phyloP scores from a whole-genome alignment of 2,888 invertebrate species.

The Hirudinaria manillensis region DNA sequence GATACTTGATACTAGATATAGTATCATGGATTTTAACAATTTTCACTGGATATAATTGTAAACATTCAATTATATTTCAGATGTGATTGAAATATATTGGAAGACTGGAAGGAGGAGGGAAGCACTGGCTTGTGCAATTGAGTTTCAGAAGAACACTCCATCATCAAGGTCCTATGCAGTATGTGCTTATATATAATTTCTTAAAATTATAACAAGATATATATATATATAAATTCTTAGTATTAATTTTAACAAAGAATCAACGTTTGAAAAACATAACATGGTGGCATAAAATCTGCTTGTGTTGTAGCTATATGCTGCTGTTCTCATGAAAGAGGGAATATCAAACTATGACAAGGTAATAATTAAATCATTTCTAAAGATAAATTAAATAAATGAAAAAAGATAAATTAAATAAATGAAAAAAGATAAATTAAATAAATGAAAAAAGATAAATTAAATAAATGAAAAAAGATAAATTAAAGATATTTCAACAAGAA shows the following conservation, averaged over 20 bases:
- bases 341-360: constrained; percentile 37
- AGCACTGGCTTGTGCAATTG: constrained; percentile 67
- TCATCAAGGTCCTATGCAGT: constrained; percentile 70
- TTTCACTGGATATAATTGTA: no score
- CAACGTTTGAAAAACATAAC: background rate
- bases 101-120: constrained; percentile 66
- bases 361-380: no score
- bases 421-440: no score
- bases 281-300: background rate
- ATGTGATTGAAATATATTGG: constrained; percentile 70
- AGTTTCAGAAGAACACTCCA: constrained; percentile 67
- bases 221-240: background rate
- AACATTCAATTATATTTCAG: constrained; percentile 40
- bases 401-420: no score
- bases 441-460: no score
- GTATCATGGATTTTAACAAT: no score
- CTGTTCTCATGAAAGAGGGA: constrained; percentile 66
- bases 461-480: no score
- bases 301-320: constrained; percentile 65
- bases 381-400: background rate
- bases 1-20: no score
- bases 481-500: background rate
- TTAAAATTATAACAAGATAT: constrained; percentile 61
- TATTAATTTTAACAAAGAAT: no score
- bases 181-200: constrained; percentile 45